Percentiles rank a stretch among this genome's conserved stretches.
These are phyloP conservation scores for Engystomops pustulosus DNA, from an alignment of 2,113 vertebrate species.

Conservation along the genomic window DNA sequence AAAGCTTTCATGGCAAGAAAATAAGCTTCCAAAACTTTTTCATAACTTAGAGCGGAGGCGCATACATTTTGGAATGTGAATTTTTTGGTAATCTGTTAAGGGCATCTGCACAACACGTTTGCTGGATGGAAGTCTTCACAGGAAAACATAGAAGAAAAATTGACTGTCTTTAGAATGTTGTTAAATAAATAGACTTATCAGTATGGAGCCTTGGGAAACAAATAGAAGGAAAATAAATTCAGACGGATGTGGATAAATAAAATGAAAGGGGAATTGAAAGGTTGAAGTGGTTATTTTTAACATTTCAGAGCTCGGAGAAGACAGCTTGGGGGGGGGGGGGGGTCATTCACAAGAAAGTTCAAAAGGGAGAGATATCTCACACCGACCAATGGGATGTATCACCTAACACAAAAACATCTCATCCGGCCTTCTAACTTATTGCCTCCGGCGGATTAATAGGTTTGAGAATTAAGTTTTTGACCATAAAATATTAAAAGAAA, in stretches of 20 bases:
- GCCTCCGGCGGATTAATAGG: no score
- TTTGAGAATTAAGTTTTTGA: no score
- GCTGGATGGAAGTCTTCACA: constrained; percentile 23
- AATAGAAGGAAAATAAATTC: constrained; percentile 23
- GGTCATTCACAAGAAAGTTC: background rate
- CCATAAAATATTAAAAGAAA: no score
- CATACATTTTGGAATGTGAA: background rate
- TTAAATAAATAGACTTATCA: constrained; percentile 36
- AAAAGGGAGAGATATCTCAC: background rate
- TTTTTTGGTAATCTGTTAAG: constrained; percentile 38
- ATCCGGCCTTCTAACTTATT: background rate
- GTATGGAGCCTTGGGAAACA: constrained; percentile 49
- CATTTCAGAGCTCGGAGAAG: background rate
- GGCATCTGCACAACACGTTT: constrained; percentile 32
- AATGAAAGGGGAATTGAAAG: background rate
- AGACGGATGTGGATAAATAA: constrained; percentile 13
- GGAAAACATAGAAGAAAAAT: constrained; percentile 42
- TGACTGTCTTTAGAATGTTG: constrained; percentile 33
- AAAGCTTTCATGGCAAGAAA: background rate
- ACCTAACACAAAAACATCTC: background rate
- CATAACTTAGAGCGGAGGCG: background rate
- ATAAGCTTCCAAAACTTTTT: constrained; percentile 7
- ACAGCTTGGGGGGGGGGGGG: no score
- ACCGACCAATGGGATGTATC: background rate
- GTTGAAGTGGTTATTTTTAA: background rate